phyloP scores from a whole-genome alignment of 2,797 vertebrate genomes.

The Stomatorhinus walkeri region DNA sequence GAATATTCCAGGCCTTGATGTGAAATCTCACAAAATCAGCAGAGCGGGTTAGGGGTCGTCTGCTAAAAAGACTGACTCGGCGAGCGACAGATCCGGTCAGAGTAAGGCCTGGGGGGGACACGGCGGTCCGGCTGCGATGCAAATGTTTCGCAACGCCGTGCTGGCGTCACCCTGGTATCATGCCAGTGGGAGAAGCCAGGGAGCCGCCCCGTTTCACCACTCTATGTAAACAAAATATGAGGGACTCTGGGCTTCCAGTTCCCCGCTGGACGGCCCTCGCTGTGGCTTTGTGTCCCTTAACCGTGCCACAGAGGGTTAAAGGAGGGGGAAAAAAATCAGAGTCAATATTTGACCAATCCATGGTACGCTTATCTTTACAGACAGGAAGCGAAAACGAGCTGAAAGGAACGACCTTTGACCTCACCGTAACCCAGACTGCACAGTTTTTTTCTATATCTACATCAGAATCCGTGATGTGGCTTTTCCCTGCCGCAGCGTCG shows the following conservation, averaged over 20 bases:
- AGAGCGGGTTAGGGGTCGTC: not conserved
- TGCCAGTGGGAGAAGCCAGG: not conserved
- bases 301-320: not conserved
- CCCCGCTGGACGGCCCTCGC: not conserved
- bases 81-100: not conserved
- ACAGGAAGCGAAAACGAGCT: not conserved
- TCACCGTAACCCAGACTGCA: not conserved
- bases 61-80: not conserved
- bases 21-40: slow-evolving; percentile 27
- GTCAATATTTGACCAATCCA: slow-evolving; percentile 24
- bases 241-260: not conserved
- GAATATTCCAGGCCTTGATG: slow-evolving; percentile 25
- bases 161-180: not conserved
- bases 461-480: not conserved
- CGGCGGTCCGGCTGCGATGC: not conserved
- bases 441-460: not conserved
- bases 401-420: slow-evolving; percentile 9
- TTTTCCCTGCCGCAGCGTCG: not conserved
- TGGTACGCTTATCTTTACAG: slow-evolving; percentile 12
- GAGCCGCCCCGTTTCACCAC: not conserved
- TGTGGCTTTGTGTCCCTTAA: not conserved
- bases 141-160: slow-evolving; percentile 17
- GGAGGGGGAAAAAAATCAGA: not conserved
- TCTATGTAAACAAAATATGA: not conserved
- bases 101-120: not conserved